These are phyloP conservation scores for Cercopithecus mona DNA, from an alignment of 2,113 vertebrate species.

Conservation along the genomic window DNA sequence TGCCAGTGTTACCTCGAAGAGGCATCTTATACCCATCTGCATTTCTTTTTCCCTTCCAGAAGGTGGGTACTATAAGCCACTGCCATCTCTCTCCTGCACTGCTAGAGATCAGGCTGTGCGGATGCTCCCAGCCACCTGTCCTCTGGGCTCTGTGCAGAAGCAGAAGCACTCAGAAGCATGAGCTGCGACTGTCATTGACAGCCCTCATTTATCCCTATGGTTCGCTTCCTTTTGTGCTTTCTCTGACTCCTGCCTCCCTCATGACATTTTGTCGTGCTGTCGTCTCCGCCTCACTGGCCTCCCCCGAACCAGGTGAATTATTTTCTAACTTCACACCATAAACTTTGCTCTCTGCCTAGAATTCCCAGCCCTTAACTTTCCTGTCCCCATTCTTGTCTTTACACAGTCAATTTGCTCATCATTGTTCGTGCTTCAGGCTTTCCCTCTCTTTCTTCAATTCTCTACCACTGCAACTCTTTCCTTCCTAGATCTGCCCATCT, in stretches of 20 bases:
- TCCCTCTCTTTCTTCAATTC: neutral
- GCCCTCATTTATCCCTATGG: fast-evolving
- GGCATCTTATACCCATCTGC: no score
- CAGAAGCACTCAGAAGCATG: fast-evolving
- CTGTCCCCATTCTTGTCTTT: neutral
- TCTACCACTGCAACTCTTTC: fast-evolving
- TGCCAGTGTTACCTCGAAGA: neutral
- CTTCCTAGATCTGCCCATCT: neutral
- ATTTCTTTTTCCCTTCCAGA: neutral
- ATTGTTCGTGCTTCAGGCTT: fast-evolving
- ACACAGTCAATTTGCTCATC: neutral
- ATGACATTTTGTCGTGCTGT: neutral
- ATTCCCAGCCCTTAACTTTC: neutral
- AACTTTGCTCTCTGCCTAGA: neutral
- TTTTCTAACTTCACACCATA: neutral
- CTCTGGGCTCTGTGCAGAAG: fast-evolving
- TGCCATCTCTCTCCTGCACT: neutral
- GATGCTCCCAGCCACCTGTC: fast-evolving
- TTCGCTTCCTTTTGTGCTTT: neutral
- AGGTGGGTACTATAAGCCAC: neutral
- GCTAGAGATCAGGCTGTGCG: neutral
- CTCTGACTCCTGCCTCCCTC: neutral
- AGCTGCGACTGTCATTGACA: fast-evolving
- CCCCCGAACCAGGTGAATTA: neutral
- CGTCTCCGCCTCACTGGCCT: neutral